Base-by-base conservation (phyloP, 2,113 vertebrate genomes). In the Nothoprocta perdicaria region DNA sequence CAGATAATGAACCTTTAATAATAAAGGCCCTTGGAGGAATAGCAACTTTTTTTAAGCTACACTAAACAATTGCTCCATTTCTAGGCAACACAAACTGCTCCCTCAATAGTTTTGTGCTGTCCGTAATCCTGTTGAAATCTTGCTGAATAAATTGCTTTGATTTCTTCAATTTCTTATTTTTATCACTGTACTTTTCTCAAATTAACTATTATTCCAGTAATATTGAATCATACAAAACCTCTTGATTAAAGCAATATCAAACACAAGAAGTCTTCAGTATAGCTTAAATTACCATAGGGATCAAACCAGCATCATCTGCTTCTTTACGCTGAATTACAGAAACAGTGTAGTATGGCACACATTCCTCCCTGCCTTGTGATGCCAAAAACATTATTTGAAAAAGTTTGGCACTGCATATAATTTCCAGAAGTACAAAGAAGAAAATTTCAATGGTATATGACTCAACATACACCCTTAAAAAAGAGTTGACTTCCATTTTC, bases 341-440 rank as follows among this genome's bases (percentile, higher is more conserved):
- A 88, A 67, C 52, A 3, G 1, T 88, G 78, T 88, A 92, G 90
- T 2, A 5, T 93, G 94, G 94, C 89, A 89, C 52, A 57, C 52
- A 78, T 74, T 72, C 43, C 24, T 82, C 61, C 12, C n/a, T 0
- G 22, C 52, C 93, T 33, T 80, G 84, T 78, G 90, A 93, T 79
- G 61, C 65, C 81, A 90, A 79, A 89, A 76, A n/a, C 41, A 29
- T 62, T 93, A 45, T 83, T 67, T 87, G 80, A 96, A 92, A 48
- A 93, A 93, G 69, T 84, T 95, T 93, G 94, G 91, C 94, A 91
- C 24, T 50, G 22, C n/a, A 9, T 76, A 14, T 43, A 78, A 83
- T 91, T 91, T 93, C 92, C 91, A 92, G 71, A 95, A 87, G 60
- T 50, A 94, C 86, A 89, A 81, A 92, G 57, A 84, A 85, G 33